Base-by-base conservation (phyloP, 92 coral and sea anemone species). In the Galaxea fascicularis region DNA sequence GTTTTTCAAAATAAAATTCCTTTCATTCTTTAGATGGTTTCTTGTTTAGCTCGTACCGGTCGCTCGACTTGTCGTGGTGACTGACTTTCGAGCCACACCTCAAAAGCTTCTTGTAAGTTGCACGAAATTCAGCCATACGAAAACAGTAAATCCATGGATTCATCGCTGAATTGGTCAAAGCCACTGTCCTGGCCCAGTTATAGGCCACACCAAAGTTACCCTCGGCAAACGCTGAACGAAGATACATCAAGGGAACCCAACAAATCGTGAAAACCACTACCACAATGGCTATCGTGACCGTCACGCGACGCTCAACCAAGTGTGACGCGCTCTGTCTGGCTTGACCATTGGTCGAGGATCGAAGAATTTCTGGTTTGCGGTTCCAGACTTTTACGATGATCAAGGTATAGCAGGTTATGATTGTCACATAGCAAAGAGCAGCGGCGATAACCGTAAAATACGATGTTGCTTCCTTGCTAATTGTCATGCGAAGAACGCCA, bases 101-200 rank as follows among this genome's bases (percentile, higher is more conserved):
- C 28, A 82, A 75, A 24, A 94, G 71, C 73, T 89, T 84, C 88
- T 87, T 84, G 87, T 89, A 94, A 12, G 93, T 86, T 1, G 78
- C 76, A 80, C 95, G 95, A 88, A 92, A 94, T 53, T 92, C 95
- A 26, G 83, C 86, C 78, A 89, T 92, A 10, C 98, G 87, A 47
- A 68, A 87, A 52, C 98, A 94, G 54, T 94, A 94, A 63, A 94
- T 89, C 95, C 93, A 94, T 4, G 95, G 98, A 49, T 94, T 94
- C 78, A 90, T 72, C 3, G 98, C 95, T 14, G 95, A 91, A 75
- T 92, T 92, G 78, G 93, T 89, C 46, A 94, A 80, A 30, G 95
- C 93, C 2, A 94, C 73, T 0, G 98, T 90, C 3, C 98, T 88
- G 45, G 95, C 98, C 98, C 98, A 94, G 87, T 92, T 94, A 78